Percentiles rank a stretch among this genome's conserved stretches.
Evolutionary conservation across 2,113 vertebrate species (phyloP).

Genomic region (Engystomops pustulosus): DNA sequence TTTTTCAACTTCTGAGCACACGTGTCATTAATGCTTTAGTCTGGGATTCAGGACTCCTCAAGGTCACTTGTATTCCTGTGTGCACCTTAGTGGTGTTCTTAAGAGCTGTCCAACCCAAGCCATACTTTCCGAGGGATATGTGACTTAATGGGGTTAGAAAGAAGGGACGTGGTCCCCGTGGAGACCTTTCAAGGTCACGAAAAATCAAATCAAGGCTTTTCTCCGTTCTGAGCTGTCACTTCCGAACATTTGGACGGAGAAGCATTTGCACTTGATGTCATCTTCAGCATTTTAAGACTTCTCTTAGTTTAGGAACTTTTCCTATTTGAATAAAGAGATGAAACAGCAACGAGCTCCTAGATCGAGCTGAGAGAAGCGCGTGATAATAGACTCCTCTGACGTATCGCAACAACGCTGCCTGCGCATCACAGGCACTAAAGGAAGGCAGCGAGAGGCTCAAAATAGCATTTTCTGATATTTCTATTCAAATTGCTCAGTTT

Average conservation of each 20-base stretch:
- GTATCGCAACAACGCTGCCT: background rate
- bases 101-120: constrained; percentile 53
- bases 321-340: constrained; percentile 19
- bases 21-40: constrained; percentile 45
- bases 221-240: constrained; percentile 33
- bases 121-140: constrained; percentile 45
- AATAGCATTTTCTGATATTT: background rate
- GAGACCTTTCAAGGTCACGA: constrained; percentile 50
- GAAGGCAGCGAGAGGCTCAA: background rate
- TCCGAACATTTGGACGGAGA: constrained; percentile 45
- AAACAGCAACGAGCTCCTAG: background rate
- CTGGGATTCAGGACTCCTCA: constrained; percentile 8
- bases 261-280: constrained; percentile 48
- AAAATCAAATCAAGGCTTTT: constrained; percentile 47
- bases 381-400: background rate
- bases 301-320: constrained; percentile 28
- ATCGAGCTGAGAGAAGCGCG: background rate
- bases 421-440: background rate
- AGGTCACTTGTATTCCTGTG: constrained; percentile 34
- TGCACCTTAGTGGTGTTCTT: constrained; percentile 29
- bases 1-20: constrained; percentile 27
- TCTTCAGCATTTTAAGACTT: constrained; percentile 41
- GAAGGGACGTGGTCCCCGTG: constrained; percentile 31
- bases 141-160: constrained; percentile 57
- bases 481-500: background rate